Evolutionary conservation across 2,888 invertebrate species (phyloP).

Genomic region (Halictus ligatus): DNA sequence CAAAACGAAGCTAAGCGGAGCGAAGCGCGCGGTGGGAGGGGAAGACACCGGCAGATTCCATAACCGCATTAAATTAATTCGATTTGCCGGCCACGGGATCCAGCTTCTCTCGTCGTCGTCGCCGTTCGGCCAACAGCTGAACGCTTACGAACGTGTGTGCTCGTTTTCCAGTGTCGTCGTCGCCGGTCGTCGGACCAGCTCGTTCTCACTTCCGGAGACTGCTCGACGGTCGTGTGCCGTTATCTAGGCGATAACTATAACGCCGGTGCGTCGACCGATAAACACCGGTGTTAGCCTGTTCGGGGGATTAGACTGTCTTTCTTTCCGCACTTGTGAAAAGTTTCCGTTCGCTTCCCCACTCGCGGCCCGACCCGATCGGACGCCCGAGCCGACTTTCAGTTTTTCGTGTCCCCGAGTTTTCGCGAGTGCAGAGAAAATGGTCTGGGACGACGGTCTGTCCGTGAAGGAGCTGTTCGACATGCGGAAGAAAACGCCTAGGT

Average conservation of each 20-base stretch:
- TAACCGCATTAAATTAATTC: slow-evolving; percentile 76
- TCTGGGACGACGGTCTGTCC: slow-evolving; percentile 79
- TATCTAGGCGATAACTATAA: slow-evolving; percentile 18
- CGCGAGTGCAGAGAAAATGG: slow-evolving; percentile 68
- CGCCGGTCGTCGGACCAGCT: slow-evolving; percentile 30
- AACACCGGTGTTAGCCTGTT: background rate
- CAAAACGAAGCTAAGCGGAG: background rate
- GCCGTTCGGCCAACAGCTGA: background rate
- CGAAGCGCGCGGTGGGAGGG: background rate
- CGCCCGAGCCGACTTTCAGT: background rate
- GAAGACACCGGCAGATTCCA: slow-evolving; percentile 31
- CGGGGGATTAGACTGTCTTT: background rate
- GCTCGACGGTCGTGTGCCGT: background rate
- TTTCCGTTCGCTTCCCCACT: background rate
- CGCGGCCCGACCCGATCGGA: background rate
- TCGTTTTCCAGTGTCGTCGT: slow-evolving; percentile 58
- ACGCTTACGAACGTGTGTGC: background rate
- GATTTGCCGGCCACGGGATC: slow-evolving; percentile 58
- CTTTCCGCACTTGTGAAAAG: background rate
- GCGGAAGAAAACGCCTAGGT: slow-evolving; percentile 87
- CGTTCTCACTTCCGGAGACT: slow-evolving; percentile 7
- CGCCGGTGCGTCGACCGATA: background rate
- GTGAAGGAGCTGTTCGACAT: slow-evolving; percentile 82
- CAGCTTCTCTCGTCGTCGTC: slow-evolving; percentile 12
- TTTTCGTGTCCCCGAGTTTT: background rate